Conservation (phyloP, 1,140 invertebrate species). For the Mesaphorura yosii region DNA sequence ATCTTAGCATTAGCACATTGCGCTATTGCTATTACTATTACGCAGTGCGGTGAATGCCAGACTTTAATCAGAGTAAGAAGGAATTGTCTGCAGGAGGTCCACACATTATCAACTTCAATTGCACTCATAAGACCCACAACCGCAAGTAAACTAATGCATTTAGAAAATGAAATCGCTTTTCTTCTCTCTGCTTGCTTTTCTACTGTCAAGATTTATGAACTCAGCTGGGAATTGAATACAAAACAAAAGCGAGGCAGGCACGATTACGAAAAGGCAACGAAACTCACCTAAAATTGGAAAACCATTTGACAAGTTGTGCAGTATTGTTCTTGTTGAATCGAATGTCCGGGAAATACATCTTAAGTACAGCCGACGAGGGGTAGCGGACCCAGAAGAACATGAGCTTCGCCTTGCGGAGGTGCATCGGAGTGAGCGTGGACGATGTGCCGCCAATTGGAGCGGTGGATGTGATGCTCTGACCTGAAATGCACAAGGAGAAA, state of each 20-base stretch:
- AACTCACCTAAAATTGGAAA: conserved; percentile 97
- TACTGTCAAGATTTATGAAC: not conserved
- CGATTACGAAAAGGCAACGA: not conserved
- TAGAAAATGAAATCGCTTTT: not conserved
- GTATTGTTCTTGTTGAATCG: conserved; percentile 99
- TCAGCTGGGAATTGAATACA: too few relatives aligned
- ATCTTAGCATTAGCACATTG: too few relatives aligned
- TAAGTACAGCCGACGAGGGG: conserved; percentile 93
- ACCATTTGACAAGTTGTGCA: conserved; percentile 99
- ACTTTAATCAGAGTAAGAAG: too few relatives aligned
- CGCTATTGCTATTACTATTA: too few relatives aligned
- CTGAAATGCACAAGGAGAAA: too few relatives aligned
- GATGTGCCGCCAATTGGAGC: conserved; percentile 2
- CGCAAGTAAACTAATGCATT: too few relatives aligned
- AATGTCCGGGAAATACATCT: conserved; percentile 99
- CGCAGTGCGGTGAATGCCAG: too few relatives aligned
- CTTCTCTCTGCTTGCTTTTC: not conserved
- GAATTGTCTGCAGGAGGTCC: too few relatives aligned
- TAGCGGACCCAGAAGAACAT: conserved; percentile 99
- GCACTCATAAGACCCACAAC: too few relatives aligned
- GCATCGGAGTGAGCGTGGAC: conserved; percentile 96
- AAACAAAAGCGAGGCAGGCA: too few relatives aligned
- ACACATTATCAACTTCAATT: too few relatives aligned
- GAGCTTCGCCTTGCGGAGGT: conserved; percentile 97
- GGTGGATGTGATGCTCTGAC: too few relatives aligned